These are phyloP conservation scores for Shargacucullia verbasci DNA, from an alignment of 2,888 invertebrate species.

Conservation along the genomic window DNA sequence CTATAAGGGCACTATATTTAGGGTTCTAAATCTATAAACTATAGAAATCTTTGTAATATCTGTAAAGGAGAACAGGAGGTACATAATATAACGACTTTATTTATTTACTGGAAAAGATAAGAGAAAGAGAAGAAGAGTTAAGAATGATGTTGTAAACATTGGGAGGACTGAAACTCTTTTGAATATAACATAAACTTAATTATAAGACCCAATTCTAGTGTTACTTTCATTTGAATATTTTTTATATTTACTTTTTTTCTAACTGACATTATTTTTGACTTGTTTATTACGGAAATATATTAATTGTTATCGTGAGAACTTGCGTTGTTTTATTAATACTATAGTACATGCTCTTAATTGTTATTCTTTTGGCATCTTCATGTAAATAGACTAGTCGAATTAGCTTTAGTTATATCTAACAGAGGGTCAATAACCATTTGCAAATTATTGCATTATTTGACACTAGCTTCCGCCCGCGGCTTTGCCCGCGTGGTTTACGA, in stretches of 20 bases:
- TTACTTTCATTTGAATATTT: slow-evolving; percentile 4
- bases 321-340: slow-evolving; percentile 25
- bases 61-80: no score
- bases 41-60: no score
- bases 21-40: no score
- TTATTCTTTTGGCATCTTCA: slow-evolving; percentile 25
- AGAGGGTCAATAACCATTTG: neutral
- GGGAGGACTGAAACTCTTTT: neutral
- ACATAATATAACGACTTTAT: no score
- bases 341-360: slow-evolving; percentile 10
- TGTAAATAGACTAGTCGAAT: slow-evolving; percentile 13
- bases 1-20: no score
- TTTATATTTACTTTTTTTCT: slow-evolving; percentile 10
- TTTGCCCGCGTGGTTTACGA: no score
- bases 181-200: slow-evolving; percentile 5
- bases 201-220: slow-evolving; percentile 11
- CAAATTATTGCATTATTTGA: neutral
- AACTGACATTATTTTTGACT: slow-evolving; percentile 14
- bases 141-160: no score
- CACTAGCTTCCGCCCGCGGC: no score
- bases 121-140: no score
- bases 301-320: slow-evolving; percentile 33
- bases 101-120: no score
- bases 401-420: no score
- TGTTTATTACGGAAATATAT: slow-evolving; percentile 36